Conservation (phyloP, 2,113 vertebrate species). For the Crypturellus undulatus region DNA sequence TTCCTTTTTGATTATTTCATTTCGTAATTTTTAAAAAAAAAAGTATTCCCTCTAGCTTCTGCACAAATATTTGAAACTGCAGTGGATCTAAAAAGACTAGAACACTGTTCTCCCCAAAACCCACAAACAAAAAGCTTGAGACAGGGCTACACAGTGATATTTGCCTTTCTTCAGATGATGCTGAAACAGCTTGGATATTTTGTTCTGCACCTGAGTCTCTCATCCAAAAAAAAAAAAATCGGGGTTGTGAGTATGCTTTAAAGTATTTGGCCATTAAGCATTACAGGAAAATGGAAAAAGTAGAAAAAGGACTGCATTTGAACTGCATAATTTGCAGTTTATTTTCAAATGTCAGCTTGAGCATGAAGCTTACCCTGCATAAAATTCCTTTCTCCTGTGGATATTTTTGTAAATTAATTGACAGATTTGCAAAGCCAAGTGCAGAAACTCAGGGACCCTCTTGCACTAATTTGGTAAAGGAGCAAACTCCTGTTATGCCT, state of each 20-base stretch:
- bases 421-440: constrained; percentile 11
- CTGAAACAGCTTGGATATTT: neutral
- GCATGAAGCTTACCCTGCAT: neutral
- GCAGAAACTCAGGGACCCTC: neutral
- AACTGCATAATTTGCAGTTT: constrained; percentile 13
- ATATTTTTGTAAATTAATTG: constrained; percentile 1
- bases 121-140: neutral
- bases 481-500: neutral
- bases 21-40: neutral
- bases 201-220: neutral
- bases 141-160: neutral
- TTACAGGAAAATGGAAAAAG: neutral
- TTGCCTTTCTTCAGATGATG: neutral
- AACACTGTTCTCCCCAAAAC: neutral
- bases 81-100: neutral
- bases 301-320: neutral
- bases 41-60: neutral
- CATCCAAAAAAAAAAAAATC: too few relatives aligned
- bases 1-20: neutral
- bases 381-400: constrained; percentile 1
- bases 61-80: neutral
- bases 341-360: constrained; percentile 18
- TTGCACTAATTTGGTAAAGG: neutral
- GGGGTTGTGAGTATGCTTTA: neutral
- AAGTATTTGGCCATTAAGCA: neutral